Conservation (phyloP, 1,140 invertebrate genomes). For the Brachionus asplanchnoidis region DNA sequence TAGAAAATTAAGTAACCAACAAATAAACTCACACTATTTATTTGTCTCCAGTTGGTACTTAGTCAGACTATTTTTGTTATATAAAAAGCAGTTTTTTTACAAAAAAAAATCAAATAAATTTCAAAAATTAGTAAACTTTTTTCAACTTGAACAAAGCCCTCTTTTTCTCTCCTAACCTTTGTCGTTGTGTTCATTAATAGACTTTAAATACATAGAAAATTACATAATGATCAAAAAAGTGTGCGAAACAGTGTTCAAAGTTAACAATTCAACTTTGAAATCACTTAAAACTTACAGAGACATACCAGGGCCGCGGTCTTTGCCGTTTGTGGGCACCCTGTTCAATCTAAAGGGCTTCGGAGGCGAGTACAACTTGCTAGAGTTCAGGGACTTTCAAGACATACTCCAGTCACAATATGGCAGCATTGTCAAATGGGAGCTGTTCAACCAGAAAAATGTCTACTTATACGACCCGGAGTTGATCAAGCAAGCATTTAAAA, state of each 20-base stretch:
- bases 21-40: background rate
- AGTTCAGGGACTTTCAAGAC: slow-evolving; percentile 28
- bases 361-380: slow-evolving; percentile 22
- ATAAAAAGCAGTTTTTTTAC: background rate
- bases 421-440: slow-evolving; percentile 38
- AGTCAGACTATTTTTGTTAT: background rate
- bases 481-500: slow-evolving; percentile 25
- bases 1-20: slow-evolving; percentile 5
- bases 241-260: background rate
- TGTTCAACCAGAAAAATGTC: slow-evolving; percentile 30
- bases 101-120: background rate
- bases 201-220: background rate
- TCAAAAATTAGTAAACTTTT: background rate
- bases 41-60: slow-evolving; percentile 3
- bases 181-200: background rate
- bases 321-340: background rate
- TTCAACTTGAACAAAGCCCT: background rate
- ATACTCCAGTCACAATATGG: slow-evolving; percentile 6
- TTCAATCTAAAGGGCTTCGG: slow-evolving; percentile 7
- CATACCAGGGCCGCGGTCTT: background rate
- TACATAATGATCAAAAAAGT: background rate
- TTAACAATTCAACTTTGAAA: background rate
- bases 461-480: slow-evolving; percentile 18
- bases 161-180: background rate
- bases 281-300: background rate